Evolutionary conservation across 2,797 vertebrate species (phyloP).

Genomic region (Chaunax sp.): DNA sequence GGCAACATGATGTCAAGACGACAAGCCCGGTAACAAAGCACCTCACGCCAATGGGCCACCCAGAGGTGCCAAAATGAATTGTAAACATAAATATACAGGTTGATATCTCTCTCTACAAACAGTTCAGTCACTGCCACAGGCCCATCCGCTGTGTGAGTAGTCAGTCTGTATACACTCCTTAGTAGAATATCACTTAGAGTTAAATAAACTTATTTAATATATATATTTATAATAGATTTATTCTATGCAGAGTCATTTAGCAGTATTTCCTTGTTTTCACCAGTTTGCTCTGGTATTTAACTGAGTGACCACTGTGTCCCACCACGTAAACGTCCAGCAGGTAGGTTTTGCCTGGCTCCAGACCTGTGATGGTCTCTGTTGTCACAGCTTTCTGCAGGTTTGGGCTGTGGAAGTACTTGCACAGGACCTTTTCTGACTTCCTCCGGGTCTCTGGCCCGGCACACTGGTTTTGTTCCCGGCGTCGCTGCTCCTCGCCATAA

Average conservation of each 20-base stretch:
- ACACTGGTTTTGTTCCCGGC: slow-evolving; percentile 94
- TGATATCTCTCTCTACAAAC: slow-evolving; percentile 88
- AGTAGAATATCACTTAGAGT: slow-evolving; percentile 88
- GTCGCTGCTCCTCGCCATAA: slow-evolving; percentile 91
- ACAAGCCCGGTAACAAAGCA: slow-evolving; percentile 57
- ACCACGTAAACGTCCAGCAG: slow-evolving; percentile 97
- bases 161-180: slow-evolving; percentile 87
- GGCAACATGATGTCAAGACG: slow-evolving; percentile 57
- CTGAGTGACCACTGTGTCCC: slow-evolving; percentile 94
- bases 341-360: slow-evolving; percentile 94
- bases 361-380: slow-evolving; percentile 93
- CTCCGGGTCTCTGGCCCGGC: slow-evolving; percentile 92
- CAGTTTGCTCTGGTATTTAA: slow-evolving; percentile 98
- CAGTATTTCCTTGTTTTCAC: slow-evolving; percentile 99
- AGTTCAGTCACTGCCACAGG: slow-evolving; percentile 87
- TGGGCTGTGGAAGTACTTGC: slow-evolving; percentile 98
- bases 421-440: slow-evolving; percentile 96
- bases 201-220: slow-evolving; percentile 87
- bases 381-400: slow-evolving; percentile 97
- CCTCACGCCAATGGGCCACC: slow-evolving; percentile 60
- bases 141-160: slow-evolving; percentile 88
- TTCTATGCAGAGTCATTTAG: slow-evolving; percentile 88
- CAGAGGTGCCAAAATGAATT: slow-evolving; percentile 71
- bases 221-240: slow-evolving; percentile 88
- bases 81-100: slow-evolving; percentile 92